Evolutionary conservation across 2,797 vertebrate genomes (phyloP).

Genomic region (Pseudochromis fuscus): DNA sequence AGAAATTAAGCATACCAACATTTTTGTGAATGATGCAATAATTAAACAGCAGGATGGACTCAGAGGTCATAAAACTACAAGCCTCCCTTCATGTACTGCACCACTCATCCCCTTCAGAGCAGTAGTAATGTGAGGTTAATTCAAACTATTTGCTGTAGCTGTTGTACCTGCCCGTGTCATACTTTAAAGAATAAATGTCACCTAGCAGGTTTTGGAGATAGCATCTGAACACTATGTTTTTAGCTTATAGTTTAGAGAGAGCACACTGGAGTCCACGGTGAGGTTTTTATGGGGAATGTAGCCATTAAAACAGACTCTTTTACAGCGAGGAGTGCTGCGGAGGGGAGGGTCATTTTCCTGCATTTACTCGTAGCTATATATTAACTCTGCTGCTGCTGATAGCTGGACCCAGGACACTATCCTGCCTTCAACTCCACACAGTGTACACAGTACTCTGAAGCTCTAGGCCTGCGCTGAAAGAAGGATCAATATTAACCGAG

Average conservation of each 20-base stretch:
- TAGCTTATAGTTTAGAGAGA: slow-evolving; percentile 16
- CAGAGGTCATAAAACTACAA: slow-evolving; percentile 26
- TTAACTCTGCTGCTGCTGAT: slow-evolving; percentile 52
- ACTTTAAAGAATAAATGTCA: slow-evolving; percentile 14
- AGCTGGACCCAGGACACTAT: slow-evolving; percentile 34
- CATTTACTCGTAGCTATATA: slow-evolving; percentile 44
- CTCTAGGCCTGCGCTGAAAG: slow-evolving; percentile 13
- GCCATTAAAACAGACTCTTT: slow-evolving; percentile 49
- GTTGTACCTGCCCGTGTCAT: too few relatives aligned
- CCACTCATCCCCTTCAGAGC: slow-evolving; percentile 26
- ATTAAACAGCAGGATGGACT: slow-evolving; percentile 18
- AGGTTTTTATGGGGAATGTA: slow-evolving; percentile 49
- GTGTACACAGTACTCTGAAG: slow-evolving; percentile 6
- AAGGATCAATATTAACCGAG: not conserved
- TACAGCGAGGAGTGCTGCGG: slow-evolving; percentile 27
- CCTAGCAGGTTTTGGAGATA: not conserved
- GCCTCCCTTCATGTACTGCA: slow-evolving; percentile 23
- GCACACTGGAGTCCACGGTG: slow-evolving; percentile 36
- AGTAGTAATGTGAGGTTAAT: slow-evolving; percentile 30
- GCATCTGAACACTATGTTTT: not conserved
- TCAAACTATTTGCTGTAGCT: slow-evolving; percentile 18
- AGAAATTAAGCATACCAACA: slow-evolving; percentile 12
- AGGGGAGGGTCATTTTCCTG: slow-evolving; percentile 31
- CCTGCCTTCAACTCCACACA: slow-evolving; percentile 19
- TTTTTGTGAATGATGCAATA: slow-evolving; percentile 9